Conservation (phyloP, 2,797 vertebrate species). For the Hippoglossus hippoglossus region DNA sequence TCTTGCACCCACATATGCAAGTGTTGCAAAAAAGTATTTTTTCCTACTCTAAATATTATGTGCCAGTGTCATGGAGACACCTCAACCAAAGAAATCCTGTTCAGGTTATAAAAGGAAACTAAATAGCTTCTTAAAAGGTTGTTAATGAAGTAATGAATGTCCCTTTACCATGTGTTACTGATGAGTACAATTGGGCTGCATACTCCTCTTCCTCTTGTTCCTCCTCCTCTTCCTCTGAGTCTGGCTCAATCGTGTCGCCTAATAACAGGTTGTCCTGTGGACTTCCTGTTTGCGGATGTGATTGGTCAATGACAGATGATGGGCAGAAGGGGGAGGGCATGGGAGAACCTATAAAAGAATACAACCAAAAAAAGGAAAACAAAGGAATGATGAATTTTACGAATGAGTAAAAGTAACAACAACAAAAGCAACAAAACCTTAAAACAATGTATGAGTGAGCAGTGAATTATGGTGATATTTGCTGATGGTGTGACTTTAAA, state of each 20-base stretch:
- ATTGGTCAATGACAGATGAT: conserved; percentile 80
- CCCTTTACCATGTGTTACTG: conserved; percentile 75
- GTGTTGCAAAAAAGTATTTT: too few relatives aligned
- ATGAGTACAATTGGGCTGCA: conserved; percentile 71
- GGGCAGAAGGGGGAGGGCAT: conserved; percentile 79
- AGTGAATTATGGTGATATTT: conserved; percentile 19
- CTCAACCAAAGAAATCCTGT: background rate
- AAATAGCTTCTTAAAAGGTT: background rate
- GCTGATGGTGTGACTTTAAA: conserved; percentile 4
- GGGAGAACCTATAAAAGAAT: conserved; percentile 75
- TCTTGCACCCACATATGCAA: too few relatives aligned
- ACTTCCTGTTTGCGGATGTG: conserved; percentile 70
- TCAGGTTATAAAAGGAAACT: background rate
- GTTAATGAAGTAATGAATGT: conserved; percentile 21
- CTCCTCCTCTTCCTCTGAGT: conserved; percentile 69
- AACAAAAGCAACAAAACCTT: conserved; percentile 23
- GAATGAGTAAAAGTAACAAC: conserved; percentile 36
- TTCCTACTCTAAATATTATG: too few relatives aligned
- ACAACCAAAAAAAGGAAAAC: conserved; percentile 41
- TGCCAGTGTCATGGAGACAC: background rate
- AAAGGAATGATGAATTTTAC: conserved; percentile 43
- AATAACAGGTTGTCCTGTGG: conserved; percentile 72
- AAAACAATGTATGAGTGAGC: background rate
- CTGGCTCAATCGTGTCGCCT: conserved; percentile 58
- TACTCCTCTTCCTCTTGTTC: conserved; percentile 68